Evolutionary conservation across 2,797 vertebrate genomes (phyloP), one percentile per base, ranked within the genome.

Genomic region (Poecilia wingei): DNA sequence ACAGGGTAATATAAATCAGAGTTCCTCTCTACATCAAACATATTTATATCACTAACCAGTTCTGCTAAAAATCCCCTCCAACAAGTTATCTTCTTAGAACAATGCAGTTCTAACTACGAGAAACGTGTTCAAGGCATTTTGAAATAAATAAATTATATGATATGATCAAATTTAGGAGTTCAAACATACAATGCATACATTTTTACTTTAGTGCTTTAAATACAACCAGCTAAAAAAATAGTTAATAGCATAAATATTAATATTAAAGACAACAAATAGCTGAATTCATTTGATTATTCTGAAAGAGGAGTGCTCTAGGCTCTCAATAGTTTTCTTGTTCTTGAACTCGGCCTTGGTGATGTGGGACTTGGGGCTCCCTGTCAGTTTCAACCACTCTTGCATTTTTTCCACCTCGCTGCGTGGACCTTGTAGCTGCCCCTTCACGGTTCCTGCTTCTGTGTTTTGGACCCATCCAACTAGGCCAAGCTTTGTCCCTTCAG

Each of bases 391-490:
- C 98, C 98, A 99, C 49, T 96, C 91, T 83, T 98, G 96, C 97
- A 99, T 98, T 82, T 95, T 92, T 81, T 74, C 94, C 9, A 99
- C 96, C 72, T 95, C 94, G 85, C 86, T 87, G 13, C 84, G 1
- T 0, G 96, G 96, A 0, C 97, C 97, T 92, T 98, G 97, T 8
- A 98, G 91, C 80, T 97, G 98, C 4, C 98, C 98, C 79, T 94
- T 92, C 46, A 99, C 98, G 0, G 97, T 98, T 86, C 97, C 97
- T 0, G 91, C 87, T 0, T 88, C 79, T 0, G 97, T 99, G 76
- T 99, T 99, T 88, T 94, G 95, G 82, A 99, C 97, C 97, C 98
- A 99, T 79, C 98, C 98, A 13, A 98, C 97, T 61, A 99, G 92
- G 33, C 97, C 97, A 9, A 98, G 93, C 64, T 94, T 96, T 92